Evolutionary conservation across 2,888 invertebrate species (phyloP).

Genomic region (Drosophila glabriapex): DNA sequence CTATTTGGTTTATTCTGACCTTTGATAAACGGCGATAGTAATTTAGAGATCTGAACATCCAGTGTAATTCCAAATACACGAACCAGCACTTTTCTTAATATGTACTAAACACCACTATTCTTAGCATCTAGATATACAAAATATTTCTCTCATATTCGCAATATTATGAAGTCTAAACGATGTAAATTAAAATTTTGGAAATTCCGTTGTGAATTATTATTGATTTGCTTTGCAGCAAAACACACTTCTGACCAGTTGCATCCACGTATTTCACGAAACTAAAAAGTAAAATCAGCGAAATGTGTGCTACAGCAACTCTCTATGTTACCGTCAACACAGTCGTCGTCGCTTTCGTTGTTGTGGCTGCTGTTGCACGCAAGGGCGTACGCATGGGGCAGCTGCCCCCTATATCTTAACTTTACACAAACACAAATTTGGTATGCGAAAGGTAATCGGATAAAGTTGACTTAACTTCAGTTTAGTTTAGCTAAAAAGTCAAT

Average conservation of each 20-base stretch:
- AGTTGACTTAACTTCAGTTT: not conserved
- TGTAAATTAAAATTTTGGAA: conserved; percentile 16
- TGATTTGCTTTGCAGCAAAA: conserved; percentile 21
- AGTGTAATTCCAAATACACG: conserved; percentile 56
- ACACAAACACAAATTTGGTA: not conserved
- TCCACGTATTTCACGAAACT: conserved; percentile 81
- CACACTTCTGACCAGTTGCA: conserved; percentile 69
- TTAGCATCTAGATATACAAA: not conserved
- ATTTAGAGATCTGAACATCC: conserved; percentile 74
- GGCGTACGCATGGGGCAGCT: not conserved
- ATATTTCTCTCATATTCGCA: not conserved
- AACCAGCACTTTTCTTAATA: conserved; percentile 18
- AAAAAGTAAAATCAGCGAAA: conserved; percentile 77
- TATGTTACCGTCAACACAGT: conserved; percentile 20
- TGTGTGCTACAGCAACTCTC: conserved; percentile 35
- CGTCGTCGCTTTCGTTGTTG: conserved; percentile 3
- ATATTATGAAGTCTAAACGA: conserved; percentile 5
- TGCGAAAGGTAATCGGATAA: not conserved
- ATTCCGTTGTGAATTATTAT: conserved; percentile 29
- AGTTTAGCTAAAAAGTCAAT: not conserved
- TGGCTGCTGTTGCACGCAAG: not conserved
- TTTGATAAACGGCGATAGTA: conserved; percentile 1
- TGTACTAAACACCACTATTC: not conserved
- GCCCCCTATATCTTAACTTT: not conserved
- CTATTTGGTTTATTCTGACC: conserved; percentile 10